Evolutionary conservation across 2,113 vertebrate species (phyloP).

Genomic region (Rhabdornis inornatus): DNA sequence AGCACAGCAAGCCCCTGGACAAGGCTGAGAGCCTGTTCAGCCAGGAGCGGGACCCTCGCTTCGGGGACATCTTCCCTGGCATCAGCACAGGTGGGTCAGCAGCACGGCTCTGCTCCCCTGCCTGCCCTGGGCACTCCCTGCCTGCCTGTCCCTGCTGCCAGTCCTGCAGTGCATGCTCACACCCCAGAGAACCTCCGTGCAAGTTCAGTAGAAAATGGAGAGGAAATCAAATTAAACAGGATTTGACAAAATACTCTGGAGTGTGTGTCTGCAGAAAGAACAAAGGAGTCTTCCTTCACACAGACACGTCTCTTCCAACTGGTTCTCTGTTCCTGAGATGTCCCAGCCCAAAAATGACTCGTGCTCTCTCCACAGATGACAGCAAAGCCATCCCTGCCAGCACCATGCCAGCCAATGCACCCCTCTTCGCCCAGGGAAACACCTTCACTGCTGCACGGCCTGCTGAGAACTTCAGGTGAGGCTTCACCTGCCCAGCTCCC

Average conservation of each 20-base stretch:
- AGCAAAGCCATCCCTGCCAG: constrained; percentile 82
- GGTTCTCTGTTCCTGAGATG: not conserved
- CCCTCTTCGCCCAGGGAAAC: constrained; percentile 82
- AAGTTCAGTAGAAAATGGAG: not conserved
- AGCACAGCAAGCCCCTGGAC: constrained; percentile 5
- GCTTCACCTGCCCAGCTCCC: not conserved
- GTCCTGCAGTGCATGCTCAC: not conserved
- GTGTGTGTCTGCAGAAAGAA: not conserved
- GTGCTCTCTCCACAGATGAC: constrained; percentile 74
- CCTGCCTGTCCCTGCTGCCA: not conserved
- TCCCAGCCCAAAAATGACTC: not conserved
- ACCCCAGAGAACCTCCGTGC: not conserved
- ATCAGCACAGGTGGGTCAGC: not conserved
- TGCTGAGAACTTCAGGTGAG: constrained; percentile 86
- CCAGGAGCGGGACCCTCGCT: not conserved
- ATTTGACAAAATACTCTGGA: not conserved
- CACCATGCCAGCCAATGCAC: constrained; percentile 75
- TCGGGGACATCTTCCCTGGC: not conserved
- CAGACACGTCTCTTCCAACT: fast-evolving
- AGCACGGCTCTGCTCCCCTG: not conserved
- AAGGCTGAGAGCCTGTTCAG: not conserved
- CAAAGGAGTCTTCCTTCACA: not conserved
- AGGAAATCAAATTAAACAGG: not conserved
- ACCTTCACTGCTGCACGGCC: constrained; percentile 78
- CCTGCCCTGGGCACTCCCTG: not conserved